Base-by-base conservation (phyloP, 1,140 invertebrate genomes). In the Goniozus legneri region DNA sequence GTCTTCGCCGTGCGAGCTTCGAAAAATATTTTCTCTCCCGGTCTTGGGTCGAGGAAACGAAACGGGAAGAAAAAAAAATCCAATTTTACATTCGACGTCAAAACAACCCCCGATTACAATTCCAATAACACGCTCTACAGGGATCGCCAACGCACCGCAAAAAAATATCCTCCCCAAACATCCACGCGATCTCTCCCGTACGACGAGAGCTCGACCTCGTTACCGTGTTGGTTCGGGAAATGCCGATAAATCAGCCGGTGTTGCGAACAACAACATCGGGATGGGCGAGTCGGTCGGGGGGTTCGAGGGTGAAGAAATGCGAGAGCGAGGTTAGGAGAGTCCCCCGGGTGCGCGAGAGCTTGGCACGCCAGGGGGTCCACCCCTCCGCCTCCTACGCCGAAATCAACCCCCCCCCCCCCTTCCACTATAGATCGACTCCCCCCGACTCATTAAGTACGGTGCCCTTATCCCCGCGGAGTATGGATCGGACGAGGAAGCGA, bases 161-260 rank as follows among this genome's bases (percentile, higher is more conserved):
- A n/a, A n/a, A n/a, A n/a, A n/a, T n/a, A n/a, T n/a, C n/a, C n/a
- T n/a, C n/a, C n/a, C n/a, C n/a, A n/a, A n/a, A n/a, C n/a, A n/a
- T n/a, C n/a, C n/a, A n/a, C n/a, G n/a, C n/a, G n/a, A n/a, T n/a
- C n/a, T n/a, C n/a, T n/a, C n/a, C n/a, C n/a, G n/a, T n/a, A n/a
- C n/a, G n/a, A n/a, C n/a, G 58, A 60, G 62, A 62, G 63, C 56
- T 54, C 51, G 50, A 49, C 50, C 60, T 67, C 56, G 52, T 60
- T 62, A 65, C 52, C 52, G 56, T 48, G 51, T 42, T 51, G 50
- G 54, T 67, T 71, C 60, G 65, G 69, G 57, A 59, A 74, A 70
- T 69, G 60, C 62, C 69, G 66, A 74, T 73, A 74, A 71, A 74
- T 74, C 71, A 74, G 61, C 44, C 52, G 50, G 52, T 57, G 53